Evolutionary conservation across 2,113 vertebrate species (phyloP).

Genomic region (Bujurquina vittata): DNA sequence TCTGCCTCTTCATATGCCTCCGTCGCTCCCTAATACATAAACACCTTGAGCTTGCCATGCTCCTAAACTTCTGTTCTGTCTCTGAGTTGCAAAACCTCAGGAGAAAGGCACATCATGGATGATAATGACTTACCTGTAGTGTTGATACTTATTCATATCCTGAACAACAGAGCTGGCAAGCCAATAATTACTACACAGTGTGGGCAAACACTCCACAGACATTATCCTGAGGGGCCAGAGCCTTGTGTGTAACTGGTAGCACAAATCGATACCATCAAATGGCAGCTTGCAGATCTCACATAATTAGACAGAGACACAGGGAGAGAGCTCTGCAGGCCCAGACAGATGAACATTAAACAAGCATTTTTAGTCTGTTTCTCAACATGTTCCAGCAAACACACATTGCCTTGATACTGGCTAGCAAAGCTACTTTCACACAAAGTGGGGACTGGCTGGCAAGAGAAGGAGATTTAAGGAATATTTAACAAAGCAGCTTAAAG

Average conservation of each 20-base stretch:
- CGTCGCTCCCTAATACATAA: conserved; percentile 6
- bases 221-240: conserved; percentile 52
- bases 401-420: conserved; percentile 14
- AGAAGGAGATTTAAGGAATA: conserved; percentile 6
- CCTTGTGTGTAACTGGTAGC: conserved; percentile 55
- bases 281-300: conserved; percentile 68
- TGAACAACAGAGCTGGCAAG: conserved; percentile 46
- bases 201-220: conserved; percentile 57
- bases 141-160: conserved; percentile 50
- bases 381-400: conserved; percentile 40
- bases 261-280: conserved; percentile 75
- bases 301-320: conserved; percentile 68
- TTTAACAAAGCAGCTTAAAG: conserved; percentile 31
- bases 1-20: conserved; percentile 8
- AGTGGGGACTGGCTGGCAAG: conserved; percentile 3
- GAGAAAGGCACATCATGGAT: conserved; percentile 40
- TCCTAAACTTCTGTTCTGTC: not conserved
- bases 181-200: conserved; percentile 65
- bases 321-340: conserved; percentile 9
- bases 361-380: conserved; percentile 31
- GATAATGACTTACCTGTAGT: conserved; percentile 54
- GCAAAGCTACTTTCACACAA: conserved; percentile 13
- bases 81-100: conserved; percentile 14
- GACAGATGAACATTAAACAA: conserved; percentile 37
- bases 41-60: conserved; percentile 23